Evolutionary conservation across 1,140 invertebrate species (phyloP).

Genomic region (Anastrepha ludens): DNA sequence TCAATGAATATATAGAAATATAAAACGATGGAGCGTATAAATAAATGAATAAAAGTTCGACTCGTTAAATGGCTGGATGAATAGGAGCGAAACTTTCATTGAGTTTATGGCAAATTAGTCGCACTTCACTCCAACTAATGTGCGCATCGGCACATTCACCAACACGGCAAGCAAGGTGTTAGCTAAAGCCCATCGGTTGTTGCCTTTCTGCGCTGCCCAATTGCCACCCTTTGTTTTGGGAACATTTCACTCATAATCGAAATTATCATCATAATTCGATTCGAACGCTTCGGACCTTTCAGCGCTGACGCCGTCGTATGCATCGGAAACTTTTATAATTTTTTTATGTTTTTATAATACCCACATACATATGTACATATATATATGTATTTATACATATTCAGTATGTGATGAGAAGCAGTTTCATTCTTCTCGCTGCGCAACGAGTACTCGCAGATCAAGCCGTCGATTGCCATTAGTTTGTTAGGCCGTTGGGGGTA

Average conservation of each 20-base stretch:
- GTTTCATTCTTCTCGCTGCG: background rate
- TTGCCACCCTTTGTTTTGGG: constrained; percentile 11
- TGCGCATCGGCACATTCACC: background rate
- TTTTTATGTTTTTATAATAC: constrained; percentile 11
- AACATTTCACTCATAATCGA: background rate
- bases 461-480: background rate
- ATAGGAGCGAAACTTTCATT: constrained; percentile 18
- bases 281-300: background rate
- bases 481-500: background rate
- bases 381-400: background rate
- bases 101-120: constrained; percentile 32
- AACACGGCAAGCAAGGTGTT: background rate
- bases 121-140: constrained; percentile 15
- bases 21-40: constrained; percentile 19
- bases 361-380: too few species aligned
- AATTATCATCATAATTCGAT: constrained; percentile 39
- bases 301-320: background rate
- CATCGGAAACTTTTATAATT: background rate
- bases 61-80: background rate
- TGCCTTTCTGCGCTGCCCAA: background rate
- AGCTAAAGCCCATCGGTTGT: too few species aligned
- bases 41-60: background rate
- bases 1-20: constrained; percentile 20
- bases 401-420: background rate
- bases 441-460: background rate